Evolutionary conservation across 2,888 invertebrate species (phyloP).

Genomic region (Kryphioiulus occultus): DNA sequence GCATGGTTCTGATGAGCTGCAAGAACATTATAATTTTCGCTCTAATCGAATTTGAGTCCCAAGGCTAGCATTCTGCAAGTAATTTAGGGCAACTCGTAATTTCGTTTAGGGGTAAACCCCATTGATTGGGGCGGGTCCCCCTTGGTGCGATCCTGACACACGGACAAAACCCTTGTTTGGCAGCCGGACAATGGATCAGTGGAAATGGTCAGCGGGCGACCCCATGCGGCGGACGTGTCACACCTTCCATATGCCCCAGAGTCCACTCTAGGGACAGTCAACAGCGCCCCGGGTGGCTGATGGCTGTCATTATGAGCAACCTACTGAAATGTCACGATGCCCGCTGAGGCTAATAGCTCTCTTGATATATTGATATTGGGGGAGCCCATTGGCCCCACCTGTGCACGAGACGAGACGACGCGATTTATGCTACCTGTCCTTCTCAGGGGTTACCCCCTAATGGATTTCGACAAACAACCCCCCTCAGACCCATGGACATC

Average conservation of each 20-base stretch:
- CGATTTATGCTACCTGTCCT: slow-evolving; percentile 36
- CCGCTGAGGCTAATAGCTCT: slow-evolving; percentile 42
- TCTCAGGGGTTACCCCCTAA: background rate
- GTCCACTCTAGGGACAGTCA: slow-evolving; percentile 46
- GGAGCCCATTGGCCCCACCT: slow-evolving; percentile 33
- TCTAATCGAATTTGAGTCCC: too few species aligned
- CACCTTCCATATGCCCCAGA: background rate
- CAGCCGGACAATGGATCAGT: background rate
- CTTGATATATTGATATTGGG: slow-evolving; percentile 35
- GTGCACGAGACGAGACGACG: slow-evolving; percentile 22
- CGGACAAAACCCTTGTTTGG: slow-evolving; percentile 35
- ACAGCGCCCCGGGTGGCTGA: slow-evolving; percentile 44
- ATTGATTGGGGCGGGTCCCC: slow-evolving; percentile 20
- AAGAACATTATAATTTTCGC: too few species aligned
- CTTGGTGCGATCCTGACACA: background rate
- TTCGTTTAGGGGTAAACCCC: background rate
- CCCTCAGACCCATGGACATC: background rate
- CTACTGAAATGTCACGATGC: slow-evolving; percentile 40
- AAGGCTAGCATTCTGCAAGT: too few species aligned
- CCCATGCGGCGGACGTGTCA: slow-evolving; percentile 28
- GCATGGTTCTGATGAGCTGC: too few species aligned
- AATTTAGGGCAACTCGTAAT: too few species aligned
- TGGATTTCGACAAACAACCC: background rate
- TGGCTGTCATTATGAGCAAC: slow-evolving; percentile 43
- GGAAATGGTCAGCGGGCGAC: background rate